Evolutionary conservation across 1,140 invertebrate genomes (phyloP).

Genomic region (Caenorhabditis brenneri): DNA sequence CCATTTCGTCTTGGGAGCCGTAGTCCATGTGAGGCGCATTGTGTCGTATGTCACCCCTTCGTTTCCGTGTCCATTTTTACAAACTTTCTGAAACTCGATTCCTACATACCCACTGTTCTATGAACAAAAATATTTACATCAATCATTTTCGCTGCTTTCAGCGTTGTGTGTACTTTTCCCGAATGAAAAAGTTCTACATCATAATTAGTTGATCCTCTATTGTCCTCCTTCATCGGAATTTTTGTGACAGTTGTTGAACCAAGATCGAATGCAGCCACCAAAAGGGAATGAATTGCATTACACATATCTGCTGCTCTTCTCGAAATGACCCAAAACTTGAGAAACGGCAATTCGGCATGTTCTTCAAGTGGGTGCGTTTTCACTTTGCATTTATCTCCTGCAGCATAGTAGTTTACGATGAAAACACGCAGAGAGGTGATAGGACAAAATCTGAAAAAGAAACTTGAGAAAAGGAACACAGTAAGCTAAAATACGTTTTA

Average conservation of each 20-base stretch:
- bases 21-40: neutral
- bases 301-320: conserved; percentile 10
- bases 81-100: neutral
- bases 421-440: conserved; percentile 5
- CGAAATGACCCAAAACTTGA: neutral
- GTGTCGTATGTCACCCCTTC: neutral
- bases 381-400: neutral
- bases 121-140: neutral
- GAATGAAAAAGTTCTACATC: conserved; percentile 25
- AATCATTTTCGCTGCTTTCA: neutral
- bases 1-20: conserved; percentile 1
- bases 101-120: too few relatives aligned
- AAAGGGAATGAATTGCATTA: conserved; percentile 1
- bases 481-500: too few relatives aligned
- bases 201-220: conserved; percentile 11
- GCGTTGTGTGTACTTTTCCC: neutral
- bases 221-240: conserved; percentile 22
- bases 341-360: neutral
- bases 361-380: neutral
- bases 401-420: neutral
- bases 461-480: too few relatives aligned
- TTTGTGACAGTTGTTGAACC: conserved; percentile 7
- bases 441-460: conserved; percentile 22
- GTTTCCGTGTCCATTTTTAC: neutral
- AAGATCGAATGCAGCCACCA: conserved; percentile 14